Conservation (phyloP, 1,140 invertebrate species). For the Holotrichia oblita region DNA sequence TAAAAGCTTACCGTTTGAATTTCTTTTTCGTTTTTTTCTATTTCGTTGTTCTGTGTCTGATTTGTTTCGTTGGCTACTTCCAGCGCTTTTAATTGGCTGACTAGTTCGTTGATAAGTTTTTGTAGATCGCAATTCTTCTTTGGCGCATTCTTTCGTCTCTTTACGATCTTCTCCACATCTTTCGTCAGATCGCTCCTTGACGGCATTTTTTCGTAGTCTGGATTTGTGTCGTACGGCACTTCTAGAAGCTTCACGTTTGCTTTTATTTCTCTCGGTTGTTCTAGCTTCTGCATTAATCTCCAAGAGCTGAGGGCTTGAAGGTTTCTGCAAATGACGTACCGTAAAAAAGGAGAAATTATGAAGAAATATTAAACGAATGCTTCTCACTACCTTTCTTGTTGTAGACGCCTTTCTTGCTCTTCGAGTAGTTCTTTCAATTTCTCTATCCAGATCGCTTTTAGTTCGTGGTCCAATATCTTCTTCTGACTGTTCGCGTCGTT, state of each 20-base stretch:
- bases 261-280: neutral
- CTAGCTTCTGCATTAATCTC: slow-evolving; percentile 14
- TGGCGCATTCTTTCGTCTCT: neutral
- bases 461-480: slow-evolving; percentile 24
- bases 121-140: slow-evolving; percentile 32
- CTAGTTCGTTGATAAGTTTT: slow-evolving; percentile 26
- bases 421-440: slow-evolving; percentile 31
- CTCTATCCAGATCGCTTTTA: slow-evolving; percentile 23
- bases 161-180: slow-evolving; percentile 10
- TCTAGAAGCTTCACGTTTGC: neutral
- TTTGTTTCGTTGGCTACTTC: neutral
- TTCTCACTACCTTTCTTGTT: slow-evolving; percentile 11
- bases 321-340: neutral
- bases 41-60: neutral
- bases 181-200: neutral
- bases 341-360: neutral
- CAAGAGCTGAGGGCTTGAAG: slow-evolving; percentile 19
- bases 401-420: slow-evolving; percentile 18
- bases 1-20: neutral
- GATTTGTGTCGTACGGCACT: slow-evolving; percentile 29
- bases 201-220: slow-evolving; percentile 34
- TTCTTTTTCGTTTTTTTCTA: slow-evolving; percentile 22
- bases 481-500: neutral
- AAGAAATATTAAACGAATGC: neutral
- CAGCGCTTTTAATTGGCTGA: slow-evolving; percentile 28